phyloP scores from a whole-genome alignment of 2,888 invertebrate genomes.

The Malachius bipustulatus region DNA sequence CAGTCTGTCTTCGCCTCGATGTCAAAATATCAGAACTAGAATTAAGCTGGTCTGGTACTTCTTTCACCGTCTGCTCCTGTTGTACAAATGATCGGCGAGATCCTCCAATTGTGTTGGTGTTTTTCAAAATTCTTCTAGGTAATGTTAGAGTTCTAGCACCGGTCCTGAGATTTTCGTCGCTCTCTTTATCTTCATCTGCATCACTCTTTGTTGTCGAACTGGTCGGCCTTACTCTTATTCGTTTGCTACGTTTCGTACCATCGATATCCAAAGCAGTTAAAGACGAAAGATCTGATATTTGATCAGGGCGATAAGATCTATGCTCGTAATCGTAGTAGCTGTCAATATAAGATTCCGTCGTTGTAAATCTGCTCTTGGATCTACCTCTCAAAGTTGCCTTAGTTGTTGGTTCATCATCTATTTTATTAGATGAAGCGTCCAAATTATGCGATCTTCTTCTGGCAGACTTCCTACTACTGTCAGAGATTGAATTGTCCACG shows the following conservation, averaged over 20 bases:
- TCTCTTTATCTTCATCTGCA: conserved; percentile 15
- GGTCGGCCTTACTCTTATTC: conserved; percentile 8
- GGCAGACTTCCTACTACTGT: background rate
- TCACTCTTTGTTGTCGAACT: conserved; percentile 15
- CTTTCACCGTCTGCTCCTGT: conserved; percentile 8
- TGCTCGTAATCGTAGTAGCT: conserved; percentile 23
- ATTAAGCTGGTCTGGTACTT: conserved; percentile 20
- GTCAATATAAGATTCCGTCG: conserved; percentile 24
- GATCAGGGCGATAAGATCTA: conserved; percentile 31
- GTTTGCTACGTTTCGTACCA: conserved; percentile 9
- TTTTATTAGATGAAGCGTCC: background rate
- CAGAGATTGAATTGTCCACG: background rate
- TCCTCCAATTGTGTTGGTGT: conserved; percentile 16
- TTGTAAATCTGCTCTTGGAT: conserved; percentile 16
- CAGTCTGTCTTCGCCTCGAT: no score
- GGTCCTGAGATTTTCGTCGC: conserved; percentile 18
- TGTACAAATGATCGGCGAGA: conserved; percentile 15
- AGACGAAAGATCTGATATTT: conserved; percentile 42
- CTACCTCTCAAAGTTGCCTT: conserved; percentile 13
- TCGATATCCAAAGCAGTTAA: conserved; percentile 41
- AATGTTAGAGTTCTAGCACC: conserved; percentile 18
- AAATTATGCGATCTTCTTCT: background rate
- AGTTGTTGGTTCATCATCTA: conserved; percentile 11
- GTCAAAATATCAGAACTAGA: conserved; percentile 17
- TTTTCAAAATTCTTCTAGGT: conserved; percentile 17